A percentile compares a stretch with the other conserved stretches of the same genome.
These are phyloP conservation scores for Meandrina meandrites DNA, from an alignment of 92 coral and sea anemone genomes.

Conservation along the genomic window DNA sequence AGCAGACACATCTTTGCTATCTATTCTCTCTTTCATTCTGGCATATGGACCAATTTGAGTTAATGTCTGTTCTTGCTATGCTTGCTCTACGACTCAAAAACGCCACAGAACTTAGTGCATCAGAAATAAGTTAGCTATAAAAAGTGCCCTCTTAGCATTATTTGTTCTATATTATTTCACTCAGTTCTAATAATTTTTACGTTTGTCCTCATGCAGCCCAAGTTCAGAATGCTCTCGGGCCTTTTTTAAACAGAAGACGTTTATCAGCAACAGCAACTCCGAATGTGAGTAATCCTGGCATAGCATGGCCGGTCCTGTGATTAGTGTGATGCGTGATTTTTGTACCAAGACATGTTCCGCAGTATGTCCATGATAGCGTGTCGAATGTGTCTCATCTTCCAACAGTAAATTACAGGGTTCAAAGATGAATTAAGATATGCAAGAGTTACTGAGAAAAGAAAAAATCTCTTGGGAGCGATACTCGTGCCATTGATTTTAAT, in stretches of 20 bases:
- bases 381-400: slow-evolving; percentile 12
- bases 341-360: neutral
- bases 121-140: too few species aligned
- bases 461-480: neutral
- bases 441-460: neutral
- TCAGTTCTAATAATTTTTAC: neutral
- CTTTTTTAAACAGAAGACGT: neutral
- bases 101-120: too few species aligned
- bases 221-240: neutral
- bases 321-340: neutral
- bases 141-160: neutral
- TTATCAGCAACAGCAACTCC: neutral
- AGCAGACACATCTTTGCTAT: too few species aligned
- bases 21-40: too few species aligned
- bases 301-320: neutral
- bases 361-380: slow-evolving; percentile 10
- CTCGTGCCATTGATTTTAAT: neutral
- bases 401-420: slow-evolving; percentile 9
- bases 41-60: too few species aligned
- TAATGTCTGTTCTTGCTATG: too few species aligned
- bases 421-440: neutral
- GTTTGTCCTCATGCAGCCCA: neutral
- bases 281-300: neutral
- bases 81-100: too few species aligned
- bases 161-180: neutral